Conservation (phyloP, 2,888 invertebrate genomes). For the Euproctis similis region DNA sequence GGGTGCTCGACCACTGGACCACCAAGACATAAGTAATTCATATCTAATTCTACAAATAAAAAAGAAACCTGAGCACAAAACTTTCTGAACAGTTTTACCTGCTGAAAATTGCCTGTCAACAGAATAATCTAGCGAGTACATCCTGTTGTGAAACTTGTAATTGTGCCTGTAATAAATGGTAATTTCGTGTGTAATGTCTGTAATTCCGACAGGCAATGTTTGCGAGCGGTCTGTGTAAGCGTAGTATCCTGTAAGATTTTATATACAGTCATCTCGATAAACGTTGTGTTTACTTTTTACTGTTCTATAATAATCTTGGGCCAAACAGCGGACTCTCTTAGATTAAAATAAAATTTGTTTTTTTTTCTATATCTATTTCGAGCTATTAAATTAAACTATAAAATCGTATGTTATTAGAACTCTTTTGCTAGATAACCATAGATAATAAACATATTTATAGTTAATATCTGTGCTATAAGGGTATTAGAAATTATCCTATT, state of each 20-base stretch:
- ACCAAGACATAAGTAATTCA: too few relatives aligned
- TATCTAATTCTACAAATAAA: too few relatives aligned
- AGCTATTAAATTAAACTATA: too few relatives aligned
- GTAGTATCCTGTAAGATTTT: slow-evolving; percentile 22
- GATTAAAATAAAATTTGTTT: slow-evolving; percentile 3
- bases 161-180: slow-evolving; percentile 24
- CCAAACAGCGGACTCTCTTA: slow-evolving; percentile 2
- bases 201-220: slow-evolving; percentile 42
- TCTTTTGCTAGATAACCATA: too few relatives aligned
- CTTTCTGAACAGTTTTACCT: slow-evolving; percentile 12
- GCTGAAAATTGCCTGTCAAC: slow-evolving; percentile 27
- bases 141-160: slow-evolving; percentile 28
- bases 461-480: too few relatives aligned
- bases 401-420: too few relatives aligned
- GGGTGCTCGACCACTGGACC: too few relatives aligned
- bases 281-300: slow-evolving; percentile 21
- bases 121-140: slow-evolving; percentile 23
- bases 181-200: slow-evolving; percentile 34
- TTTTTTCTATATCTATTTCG: too few relatives aligned
- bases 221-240: slow-evolving; percentile 34
- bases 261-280: slow-evolving; percentile 14
- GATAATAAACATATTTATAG: too few relatives aligned
- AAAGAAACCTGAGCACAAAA: slow-evolving; percentile 3
- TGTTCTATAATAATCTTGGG: slow-evolving; percentile 12
- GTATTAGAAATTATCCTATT: too few relatives aligned